Conservation (phyloP, 2,113 vertebrate genomes). For the Neogobius melanostomus region DNA sequence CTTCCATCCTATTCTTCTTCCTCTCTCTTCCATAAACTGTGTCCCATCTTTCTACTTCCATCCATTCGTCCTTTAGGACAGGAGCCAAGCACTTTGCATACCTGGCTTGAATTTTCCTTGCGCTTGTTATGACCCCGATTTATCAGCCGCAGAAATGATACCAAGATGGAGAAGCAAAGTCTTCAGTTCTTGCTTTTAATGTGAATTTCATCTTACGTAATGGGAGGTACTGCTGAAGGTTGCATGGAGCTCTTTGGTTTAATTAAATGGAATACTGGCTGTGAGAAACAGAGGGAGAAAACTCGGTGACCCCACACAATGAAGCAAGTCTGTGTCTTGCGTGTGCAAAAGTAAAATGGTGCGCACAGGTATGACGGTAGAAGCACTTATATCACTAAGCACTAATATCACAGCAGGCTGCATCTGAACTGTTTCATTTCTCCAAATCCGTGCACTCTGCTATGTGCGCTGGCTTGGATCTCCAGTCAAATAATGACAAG, state of each 20-base stretch:
- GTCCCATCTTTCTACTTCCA: not conserved
- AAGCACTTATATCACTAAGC: conserved; percentile 15
- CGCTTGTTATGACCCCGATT: conserved; percentile 33
- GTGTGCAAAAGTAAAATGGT: conserved; percentile 23
- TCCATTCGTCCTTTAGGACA: not conserved
- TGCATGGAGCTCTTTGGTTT: conserved; percentile 34
- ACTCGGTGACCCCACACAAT: conserved; percentile 7
- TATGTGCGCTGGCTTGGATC: conserved; percentile 22
- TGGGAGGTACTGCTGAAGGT: conserved; percentile 16
- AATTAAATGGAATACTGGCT: conserved; percentile 37
- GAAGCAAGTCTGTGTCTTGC: conserved; percentile 21
- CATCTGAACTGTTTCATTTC: conserved; percentile 54
- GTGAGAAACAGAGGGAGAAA: not conserved
- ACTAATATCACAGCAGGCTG: conserved; percentile 57
- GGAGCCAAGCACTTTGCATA: conserved; percentile 36
- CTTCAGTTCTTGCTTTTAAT: conserved; percentile 17
- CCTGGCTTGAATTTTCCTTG: conserved; percentile 24
- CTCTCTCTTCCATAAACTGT: not conserved
- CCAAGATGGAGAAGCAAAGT: conserved; percentile 20
- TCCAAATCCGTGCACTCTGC: conserved; percentile 45
- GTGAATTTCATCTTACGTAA: conserved; percentile 33
- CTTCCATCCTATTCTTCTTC: not conserved
- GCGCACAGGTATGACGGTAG: conserved; percentile 20
- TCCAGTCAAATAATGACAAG: conserved; percentile 16
- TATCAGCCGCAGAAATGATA: conserved; percentile 34